Evolutionary conservation across 2,888 invertebrate species (phyloP), one percentile per base, ranked within the genome.

Genomic region (Leptodirus hochenwartii): DNA sequence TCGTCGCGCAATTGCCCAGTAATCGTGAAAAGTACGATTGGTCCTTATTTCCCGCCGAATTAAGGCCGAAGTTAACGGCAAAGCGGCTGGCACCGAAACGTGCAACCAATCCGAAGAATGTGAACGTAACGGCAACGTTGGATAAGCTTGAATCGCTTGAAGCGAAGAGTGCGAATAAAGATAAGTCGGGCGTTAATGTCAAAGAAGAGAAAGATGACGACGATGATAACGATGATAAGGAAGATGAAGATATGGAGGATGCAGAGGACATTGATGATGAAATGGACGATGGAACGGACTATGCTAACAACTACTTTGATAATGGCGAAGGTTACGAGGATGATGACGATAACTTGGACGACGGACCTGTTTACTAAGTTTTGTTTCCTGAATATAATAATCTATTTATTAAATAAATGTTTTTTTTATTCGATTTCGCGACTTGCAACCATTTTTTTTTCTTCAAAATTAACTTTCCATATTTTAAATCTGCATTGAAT

Each of bases 261-360:
- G 64, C 63, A 28, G 74, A 73, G 27, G 77, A 78, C 41, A 50
- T 61, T 5, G 82, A 84, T 43, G 76, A 81, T 47, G 84, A 85
- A 53, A 73, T 82, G 66, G 85, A 85, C 47, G 82, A 82, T 45
- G 85, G 84, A 12, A 85, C 82, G 13, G 84, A 85, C 51, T 85
- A 85, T 47, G 78, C 75, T 0, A 79, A 81, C 43, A 82, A 76
- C 47, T 84, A 82, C 50, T 85, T 85, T 52, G 84, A 85, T 49
- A 82, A 84, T 51, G 85, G 84, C 2, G 85, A 85, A 54, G 72
- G 68, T 16, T 82, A 78, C 49, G 82, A 82, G 48, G 82, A 84
- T 35, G 84, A 85, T 42, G 84, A 84, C 46, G 84, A 85, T 43
- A 79, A 78, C 49, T 55, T 79, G 37, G 82, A 82, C 50, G 82